Evolutionary conservation across 1,140 invertebrate species (phyloP).

Genomic region (Drosophila funebris): DNA sequence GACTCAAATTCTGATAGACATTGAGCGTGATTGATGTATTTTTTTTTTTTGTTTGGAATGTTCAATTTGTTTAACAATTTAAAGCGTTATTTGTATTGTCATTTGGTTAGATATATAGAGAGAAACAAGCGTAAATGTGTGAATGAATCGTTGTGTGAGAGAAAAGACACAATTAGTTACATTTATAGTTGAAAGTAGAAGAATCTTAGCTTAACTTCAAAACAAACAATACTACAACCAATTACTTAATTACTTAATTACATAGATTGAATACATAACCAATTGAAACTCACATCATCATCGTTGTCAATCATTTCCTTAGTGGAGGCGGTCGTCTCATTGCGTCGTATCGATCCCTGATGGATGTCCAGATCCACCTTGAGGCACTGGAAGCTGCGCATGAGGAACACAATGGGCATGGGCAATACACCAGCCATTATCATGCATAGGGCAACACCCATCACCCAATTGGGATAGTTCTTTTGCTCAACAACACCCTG

Average conservation of each 20-base stretch:
- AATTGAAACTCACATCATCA: slow-evolving; percentile 90
- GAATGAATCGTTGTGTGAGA: slow-evolving; percentile 61
- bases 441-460: slow-evolving; percentile 90
- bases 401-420: slow-evolving; percentile 92
- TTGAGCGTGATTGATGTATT: slow-evolving; percentile 50
- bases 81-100: slow-evolving; percentile 54
- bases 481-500: slow-evolving; percentile 85
- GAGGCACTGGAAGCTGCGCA: slow-evolving; percentile 92
- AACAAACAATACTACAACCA: slow-evolving; percentile 60
- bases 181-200: slow-evolving; percentile 46
- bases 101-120: slow-evolving; percentile 11
- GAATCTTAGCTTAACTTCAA: slow-evolving; percentile 50
- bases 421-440: slow-evolving; percentile 92
- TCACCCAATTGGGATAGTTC: slow-evolving; percentile 93
- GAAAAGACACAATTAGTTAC: slow-evolving; percentile 79
- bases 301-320: slow-evolving; percentile 95
- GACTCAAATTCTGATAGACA: slow-evolving; percentile 85
- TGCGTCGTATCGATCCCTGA: slow-evolving; percentile 93
- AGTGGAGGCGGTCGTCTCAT: slow-evolving; percentile 95
- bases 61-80: slow-evolving; percentile 21
- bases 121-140: slow-evolving; percentile 70
- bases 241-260: slow-evolving; percentile 32
- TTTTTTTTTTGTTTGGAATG: too few relatives aligned
- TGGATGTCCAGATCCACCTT: slow-evolving; percentile 93
- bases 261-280: too few relatives aligned